Conservation (phyloP, 2,797 vertebrate genomes). For the Rhinoraja longicauda region DNA sequence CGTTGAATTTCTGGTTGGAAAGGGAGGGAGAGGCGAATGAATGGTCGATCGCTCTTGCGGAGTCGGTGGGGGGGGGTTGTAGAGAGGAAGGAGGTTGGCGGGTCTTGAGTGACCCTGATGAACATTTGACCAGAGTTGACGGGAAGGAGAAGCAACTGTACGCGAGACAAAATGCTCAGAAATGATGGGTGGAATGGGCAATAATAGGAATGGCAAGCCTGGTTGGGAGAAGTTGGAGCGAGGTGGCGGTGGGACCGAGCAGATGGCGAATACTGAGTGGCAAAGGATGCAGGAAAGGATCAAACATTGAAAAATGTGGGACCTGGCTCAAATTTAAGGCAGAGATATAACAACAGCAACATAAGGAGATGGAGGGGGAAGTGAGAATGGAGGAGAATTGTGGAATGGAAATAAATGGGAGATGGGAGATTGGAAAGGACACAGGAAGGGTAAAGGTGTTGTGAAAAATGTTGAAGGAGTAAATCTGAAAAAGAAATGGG, state of each 20-base stretch:
- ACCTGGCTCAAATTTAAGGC: neutral
- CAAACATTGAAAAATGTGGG: neutral
- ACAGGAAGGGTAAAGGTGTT: neutral
- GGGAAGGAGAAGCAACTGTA: neutral
- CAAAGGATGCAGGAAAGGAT: neutral
- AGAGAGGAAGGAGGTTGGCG: neutral
- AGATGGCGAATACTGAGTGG: neutral
- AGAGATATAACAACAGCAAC: neutral
- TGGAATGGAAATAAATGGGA: neutral
- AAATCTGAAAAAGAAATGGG: neutral
- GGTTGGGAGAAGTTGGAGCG: neutral
- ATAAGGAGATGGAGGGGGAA: neutral
- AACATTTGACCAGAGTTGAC: slow-evolving; percentile 22
- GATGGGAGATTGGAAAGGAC: neutral
- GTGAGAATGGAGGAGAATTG: neutral
- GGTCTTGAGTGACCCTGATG: neutral
- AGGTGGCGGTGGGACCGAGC: neutral
- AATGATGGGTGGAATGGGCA: neutral
- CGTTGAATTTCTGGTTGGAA: neutral
- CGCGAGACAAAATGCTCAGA: neutral
- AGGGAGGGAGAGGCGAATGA: neutral
- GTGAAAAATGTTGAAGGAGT: neutral
- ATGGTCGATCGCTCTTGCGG: neutral
- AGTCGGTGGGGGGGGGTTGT: neutral
- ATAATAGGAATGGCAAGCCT: neutral